Conservation (phyloP, 2,888 invertebrate genomes). For the Lasius fuliginosus region DNA sequence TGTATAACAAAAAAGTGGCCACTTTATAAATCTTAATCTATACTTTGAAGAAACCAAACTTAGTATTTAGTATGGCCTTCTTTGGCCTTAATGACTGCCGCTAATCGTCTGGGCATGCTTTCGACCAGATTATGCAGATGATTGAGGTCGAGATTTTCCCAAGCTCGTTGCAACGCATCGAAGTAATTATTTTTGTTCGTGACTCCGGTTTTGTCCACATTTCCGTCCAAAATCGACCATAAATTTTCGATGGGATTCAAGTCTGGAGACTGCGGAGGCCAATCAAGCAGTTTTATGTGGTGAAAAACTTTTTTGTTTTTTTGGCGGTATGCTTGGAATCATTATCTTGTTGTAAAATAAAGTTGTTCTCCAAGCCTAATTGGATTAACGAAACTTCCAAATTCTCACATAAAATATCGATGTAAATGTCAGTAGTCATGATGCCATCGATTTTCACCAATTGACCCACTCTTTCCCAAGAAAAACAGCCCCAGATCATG, state of each 20-base stretch:
- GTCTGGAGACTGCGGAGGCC: neutral
- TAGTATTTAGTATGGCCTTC: conserved; percentile 48
- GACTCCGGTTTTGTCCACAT: conserved; percentile 31
- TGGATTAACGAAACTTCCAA: neutral
- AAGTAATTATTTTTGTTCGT: conserved; percentile 38
- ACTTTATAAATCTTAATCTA: neutral
- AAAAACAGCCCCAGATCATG: neutral
- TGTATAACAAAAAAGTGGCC: no score
- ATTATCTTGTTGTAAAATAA: neutral
- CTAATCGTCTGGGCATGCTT: conserved; percentile 15
- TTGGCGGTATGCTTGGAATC: neutral
- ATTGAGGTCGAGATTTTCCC: neutral
- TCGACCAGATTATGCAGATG: neutral
- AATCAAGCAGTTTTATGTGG: neutral
- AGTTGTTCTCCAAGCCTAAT: neutral
- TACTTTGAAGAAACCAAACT: conserved; percentile 42
- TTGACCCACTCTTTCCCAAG: conserved; percentile 3
- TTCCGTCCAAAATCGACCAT: neutral
- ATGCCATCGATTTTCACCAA: conserved; percentile 32
- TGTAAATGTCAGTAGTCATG: conserved; percentile 6
- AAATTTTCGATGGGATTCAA: neutral
- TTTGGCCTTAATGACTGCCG: conserved; percentile 28
- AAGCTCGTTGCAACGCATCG: neutral
- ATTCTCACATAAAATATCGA: conserved; percentile 35
- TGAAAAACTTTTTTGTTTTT: neutral